Evolutionary conservation across 2,113 vertebrate species (phyloP), one percentile per base, ranked within the genome.

Genomic region (Noctilio leporinus): DNA sequence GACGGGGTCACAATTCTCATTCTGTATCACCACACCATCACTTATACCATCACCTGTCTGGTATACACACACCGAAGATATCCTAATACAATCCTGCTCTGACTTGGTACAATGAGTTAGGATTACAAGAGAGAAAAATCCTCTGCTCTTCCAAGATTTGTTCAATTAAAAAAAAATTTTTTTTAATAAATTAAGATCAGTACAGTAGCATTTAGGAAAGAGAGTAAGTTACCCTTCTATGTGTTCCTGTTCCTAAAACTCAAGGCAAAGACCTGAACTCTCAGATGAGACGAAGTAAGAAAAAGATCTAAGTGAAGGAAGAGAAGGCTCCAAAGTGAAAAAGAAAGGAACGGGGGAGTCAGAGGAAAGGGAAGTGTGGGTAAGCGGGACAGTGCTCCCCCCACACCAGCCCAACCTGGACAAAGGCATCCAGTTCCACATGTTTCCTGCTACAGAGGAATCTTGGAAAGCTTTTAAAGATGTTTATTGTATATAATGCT

Each of bases 291-390:
- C 43, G 62, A 93, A 90, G 26, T n/a, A 59, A 81, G 33, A 84
- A 77, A 22, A 93, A 55, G 22, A 70, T 16, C 28, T 19, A 40
- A 51, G 20, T 7, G 10, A 76, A 35, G 12, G 16, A 47, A 5
- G 1, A 28, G 15, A 57, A 64, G 20, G 28, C 7, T 40, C 15
- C 55, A 49, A 24, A 33, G 67, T 33, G 43, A 49, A 75, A 70
- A 12, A 8, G 8, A 35, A 80, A 92, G 35, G 20, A 11, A 7
- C 0, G 8, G 10, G 17, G 12, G 30, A 0, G 1, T 1, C 10
- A 3, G 57, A 73, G 47, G 30, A 53, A 83, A 62, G 28, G 26
- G 35, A 40, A 45, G 6, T 6, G 5, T 16, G 17, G 57, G 43
- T 3, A 5, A 64, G 28, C 4, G 62, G 26, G n/a, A 43, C 6